Conservation (phyloP, 2,113 vertebrate species). For the Haemorhous mexicanus region DNA sequence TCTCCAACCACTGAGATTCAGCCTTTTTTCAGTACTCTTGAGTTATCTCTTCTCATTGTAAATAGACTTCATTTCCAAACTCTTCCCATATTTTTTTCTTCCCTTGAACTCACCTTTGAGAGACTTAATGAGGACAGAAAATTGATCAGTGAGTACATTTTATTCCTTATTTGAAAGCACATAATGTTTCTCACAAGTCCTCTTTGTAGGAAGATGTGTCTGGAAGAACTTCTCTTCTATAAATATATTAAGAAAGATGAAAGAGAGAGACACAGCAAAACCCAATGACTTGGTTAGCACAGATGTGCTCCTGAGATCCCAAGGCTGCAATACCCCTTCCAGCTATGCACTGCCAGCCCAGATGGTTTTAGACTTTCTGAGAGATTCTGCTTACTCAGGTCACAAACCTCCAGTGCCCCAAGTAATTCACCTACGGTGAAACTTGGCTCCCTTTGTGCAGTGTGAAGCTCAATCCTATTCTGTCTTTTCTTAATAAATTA, state of each 20-base stretch:
- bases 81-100: neutral
- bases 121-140: constrained; percentile 48
- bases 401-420: neutral
- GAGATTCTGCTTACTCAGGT: neutral
- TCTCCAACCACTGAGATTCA: neutral
- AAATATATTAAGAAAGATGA: neutral
- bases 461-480: neutral
- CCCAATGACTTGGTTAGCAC: neutral
- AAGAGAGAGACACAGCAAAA: neutral
- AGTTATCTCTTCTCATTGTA: neutral
- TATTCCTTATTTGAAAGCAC: constrained; percentile 29
- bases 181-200: neutral
- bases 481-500: neutral
- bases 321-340: neutral
- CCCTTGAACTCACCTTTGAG: constrained; percentile 37
- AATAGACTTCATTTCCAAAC: constrained; percentile 1
- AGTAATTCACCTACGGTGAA: neutral
- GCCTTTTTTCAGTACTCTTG: neutral
- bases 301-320: neutral
- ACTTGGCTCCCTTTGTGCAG: neutral
- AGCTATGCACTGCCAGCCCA: neutral
- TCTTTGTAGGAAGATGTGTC: neutral
- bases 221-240: neutral
- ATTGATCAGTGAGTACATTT: neutral
- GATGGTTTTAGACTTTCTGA: neutral